phyloP scores from a whole-genome alignment of 2,113 vertebrate genomes.

The Mesoclemmys tuberculata region DNA sequence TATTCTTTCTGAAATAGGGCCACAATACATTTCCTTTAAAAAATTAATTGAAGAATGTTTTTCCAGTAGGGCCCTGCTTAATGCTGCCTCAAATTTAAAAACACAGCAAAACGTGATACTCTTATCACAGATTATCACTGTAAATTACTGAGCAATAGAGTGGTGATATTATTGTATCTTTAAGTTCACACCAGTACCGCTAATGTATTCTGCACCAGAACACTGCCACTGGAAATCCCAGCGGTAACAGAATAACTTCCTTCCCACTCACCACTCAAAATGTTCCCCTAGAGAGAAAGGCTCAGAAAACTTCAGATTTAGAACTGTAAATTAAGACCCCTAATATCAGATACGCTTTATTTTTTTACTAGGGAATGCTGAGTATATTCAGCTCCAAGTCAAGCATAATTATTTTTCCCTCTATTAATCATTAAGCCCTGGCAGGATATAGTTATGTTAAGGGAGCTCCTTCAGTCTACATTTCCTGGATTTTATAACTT shows the following conservation, averaged over 20 bases:
- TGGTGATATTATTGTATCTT: not conserved
- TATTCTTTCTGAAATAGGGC: slow-evolving; percentile 26
- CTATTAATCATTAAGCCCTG: not conserved
- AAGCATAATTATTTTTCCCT: not conserved
- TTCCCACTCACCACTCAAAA: not conserved
- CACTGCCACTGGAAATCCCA: not conserved
- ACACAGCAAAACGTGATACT: not conserved
- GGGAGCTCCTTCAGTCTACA: not conserved
- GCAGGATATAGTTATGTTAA: not conserved
- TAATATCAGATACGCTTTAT: not conserved
- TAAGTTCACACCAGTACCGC: not conserved
- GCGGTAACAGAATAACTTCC: not conserved
- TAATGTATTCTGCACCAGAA: not conserved
- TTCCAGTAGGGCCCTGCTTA: slow-evolving; percentile 32
- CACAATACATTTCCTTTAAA: slow-evolving; percentile 46
- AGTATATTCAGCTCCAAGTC: not conserved
- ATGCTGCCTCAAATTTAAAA: slow-evolving; percentile 6
- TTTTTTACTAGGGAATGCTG: not conserved
- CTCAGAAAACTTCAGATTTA: not conserved
- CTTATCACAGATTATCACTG: not conserved
- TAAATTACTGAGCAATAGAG: slow-evolving; percentile 22
- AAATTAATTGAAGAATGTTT: slow-evolving; percentile 39
- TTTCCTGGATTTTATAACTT: not conserved
- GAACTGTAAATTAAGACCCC: not conserved
- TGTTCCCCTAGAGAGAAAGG: not conserved